Conservation (phyloP, 53 echinoderm and acorn worm species). For the Holothuria leucospilota region DNA sequence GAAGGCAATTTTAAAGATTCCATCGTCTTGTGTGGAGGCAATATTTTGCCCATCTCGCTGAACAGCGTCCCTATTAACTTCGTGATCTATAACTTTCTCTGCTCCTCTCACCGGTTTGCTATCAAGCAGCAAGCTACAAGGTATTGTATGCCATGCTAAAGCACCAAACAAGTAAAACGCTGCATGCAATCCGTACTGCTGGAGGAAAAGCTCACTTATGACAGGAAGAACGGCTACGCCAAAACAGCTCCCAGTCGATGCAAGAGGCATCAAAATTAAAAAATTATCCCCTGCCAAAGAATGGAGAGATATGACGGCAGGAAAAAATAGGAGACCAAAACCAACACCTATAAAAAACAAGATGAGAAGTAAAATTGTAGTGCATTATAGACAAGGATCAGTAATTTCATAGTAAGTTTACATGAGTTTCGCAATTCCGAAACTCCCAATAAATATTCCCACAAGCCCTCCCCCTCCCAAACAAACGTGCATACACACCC, state of each 20-base stretch:
- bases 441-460: too few species aligned
- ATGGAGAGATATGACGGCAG: neutral
- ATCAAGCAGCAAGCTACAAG: neutral
- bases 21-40: neutral
- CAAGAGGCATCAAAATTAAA: neutral
- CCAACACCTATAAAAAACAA: neutral
- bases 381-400: neutral
- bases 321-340: conserved; percentile 5
- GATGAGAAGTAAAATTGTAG: neutral
- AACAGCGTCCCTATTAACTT: too few species aligned
- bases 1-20: neutral
- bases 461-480: too few species aligned
- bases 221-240: neutral
- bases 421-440: too few species aligned
- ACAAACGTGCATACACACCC: too few species aligned
- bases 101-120: neutral
- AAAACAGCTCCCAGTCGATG: neutral
- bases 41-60: too few species aligned
- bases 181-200: neutral
- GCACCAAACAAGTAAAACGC: neutral
- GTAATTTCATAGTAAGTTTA: too few species aligned
- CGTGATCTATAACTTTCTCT: too few species aligned
- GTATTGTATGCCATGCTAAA: neutral
- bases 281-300: neutral
- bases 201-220: neutral